Evolutionary conservation across 2,888 invertebrate genomes (phyloP).

Genomic region (Limenitis camilla): DNA sequence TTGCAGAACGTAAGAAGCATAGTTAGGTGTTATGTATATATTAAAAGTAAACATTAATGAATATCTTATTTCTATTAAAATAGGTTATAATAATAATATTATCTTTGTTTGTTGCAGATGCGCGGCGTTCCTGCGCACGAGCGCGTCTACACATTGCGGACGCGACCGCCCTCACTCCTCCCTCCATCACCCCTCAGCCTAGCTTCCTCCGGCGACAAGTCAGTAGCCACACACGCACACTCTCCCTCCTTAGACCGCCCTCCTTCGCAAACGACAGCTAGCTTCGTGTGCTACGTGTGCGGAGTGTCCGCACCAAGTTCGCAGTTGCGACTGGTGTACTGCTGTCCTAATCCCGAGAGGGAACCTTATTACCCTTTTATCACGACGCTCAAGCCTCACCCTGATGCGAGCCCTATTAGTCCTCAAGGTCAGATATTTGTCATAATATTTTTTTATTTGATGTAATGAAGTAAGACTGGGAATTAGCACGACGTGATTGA

Average conservation of each 20-base stretch:
- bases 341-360: constrained; percentile 86
- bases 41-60: too few relatives aligned
- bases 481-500: too few relatives aligned
- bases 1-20: too few relatives aligned
- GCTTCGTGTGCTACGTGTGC: constrained; percentile 93
- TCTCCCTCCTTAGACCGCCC: constrained; percentile 47
- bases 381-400: constrained; percentile 83
- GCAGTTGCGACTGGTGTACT: constrained; percentile 87
- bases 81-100: background rate
- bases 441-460: background rate
- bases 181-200: constrained; percentile 67
- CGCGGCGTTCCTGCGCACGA: constrained; percentile 84
- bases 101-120: constrained; percentile 49
- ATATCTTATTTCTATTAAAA: too few relatives aligned
- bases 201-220: constrained; percentile 64
- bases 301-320: constrained; percentile 86
- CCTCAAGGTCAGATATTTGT: constrained; percentile 78
- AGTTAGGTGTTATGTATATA: too few relatives aligned
- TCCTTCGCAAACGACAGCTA: constrained; percentile 48
- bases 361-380: constrained; percentile 95
- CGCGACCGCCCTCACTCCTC: constrained; percentile 78
- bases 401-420: constrained; percentile 91
- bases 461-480: background rate
- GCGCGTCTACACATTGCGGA: constrained; percentile 86
- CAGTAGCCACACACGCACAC: constrained; percentile 46